These are phyloP conservation scores for Andricus quercusramuli DNA, from an alignment of 2,888 invertebrate species.

Conservation along the genomic window DNA sequence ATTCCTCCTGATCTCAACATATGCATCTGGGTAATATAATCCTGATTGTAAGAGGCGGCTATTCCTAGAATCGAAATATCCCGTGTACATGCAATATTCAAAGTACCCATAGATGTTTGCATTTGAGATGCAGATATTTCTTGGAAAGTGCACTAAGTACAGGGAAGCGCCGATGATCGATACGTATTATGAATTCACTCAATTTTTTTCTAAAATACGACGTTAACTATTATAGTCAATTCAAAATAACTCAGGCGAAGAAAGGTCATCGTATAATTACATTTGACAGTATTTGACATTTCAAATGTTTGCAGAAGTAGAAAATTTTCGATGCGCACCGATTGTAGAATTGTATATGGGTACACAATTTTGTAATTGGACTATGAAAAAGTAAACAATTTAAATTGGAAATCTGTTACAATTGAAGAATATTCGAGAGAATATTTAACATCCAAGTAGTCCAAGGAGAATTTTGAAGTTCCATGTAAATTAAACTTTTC, in stretches of 20 bases:
- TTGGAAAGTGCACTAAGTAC: constrained; percentile 44
- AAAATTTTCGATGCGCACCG: neutral
- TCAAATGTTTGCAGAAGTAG: neutral
- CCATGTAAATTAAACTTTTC: too few relatives aligned
- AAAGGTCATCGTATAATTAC: constrained; percentile 8
- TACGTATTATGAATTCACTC: constrained; percentile 49
- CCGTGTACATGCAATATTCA: constrained; percentile 68
- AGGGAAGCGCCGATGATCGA: constrained; percentile 46
- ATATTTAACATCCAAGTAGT: too few relatives aligned
- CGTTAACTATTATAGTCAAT: neutral
- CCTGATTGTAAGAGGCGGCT: constrained; percentile 27
- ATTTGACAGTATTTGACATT: neutral
- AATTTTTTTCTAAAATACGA: constrained; percentile 47
- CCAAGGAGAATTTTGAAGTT: too few relatives aligned
- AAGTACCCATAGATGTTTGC: constrained; percentile 57
- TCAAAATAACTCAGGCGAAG: neutral
- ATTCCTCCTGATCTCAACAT: constrained; percentile 37
- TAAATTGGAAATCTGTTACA: too few relatives aligned
- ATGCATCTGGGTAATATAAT: constrained; percentile 39
- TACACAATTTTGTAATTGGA: too few relatives aligned
- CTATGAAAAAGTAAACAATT: too few relatives aligned
- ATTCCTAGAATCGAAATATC: constrained; percentile 60
- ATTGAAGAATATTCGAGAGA: too few relatives aligned
- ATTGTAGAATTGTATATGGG: neutral
- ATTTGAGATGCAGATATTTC: constrained; percentile 46